These are phyloP conservation scores for Chaetoderma sp. DNA, from an alignment of 2,888 invertebrate genomes.

Conservation along the genomic window DNA sequence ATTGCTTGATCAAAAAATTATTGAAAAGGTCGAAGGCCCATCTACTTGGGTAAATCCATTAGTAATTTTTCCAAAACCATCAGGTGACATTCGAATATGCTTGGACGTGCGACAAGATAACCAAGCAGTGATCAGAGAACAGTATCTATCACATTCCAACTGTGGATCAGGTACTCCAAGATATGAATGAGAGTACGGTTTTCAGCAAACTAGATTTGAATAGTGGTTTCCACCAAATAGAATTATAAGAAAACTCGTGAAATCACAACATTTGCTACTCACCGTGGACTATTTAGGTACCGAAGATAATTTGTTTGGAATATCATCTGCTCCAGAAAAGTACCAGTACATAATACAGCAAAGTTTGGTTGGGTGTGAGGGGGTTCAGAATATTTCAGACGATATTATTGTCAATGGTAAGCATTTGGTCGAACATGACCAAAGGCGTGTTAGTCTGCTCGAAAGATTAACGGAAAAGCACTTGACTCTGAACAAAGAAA, in stretches of 20 bases:
- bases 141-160: slow-evolving; percentile 28
- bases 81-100: slow-evolving; percentile 24
- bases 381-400: slow-evolving; percentile 36
- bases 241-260: slow-evolving; percentile 39
- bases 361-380: slow-evolving; percentile 18
- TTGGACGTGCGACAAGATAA: slow-evolving; percentile 35
- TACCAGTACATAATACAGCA: slow-evolving; percentile 36
- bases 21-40: too few relatives aligned
- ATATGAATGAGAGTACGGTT: slow-evolving; percentile 28
- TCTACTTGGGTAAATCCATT: not conserved
- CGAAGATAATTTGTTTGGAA: slow-evolving; percentile 39
- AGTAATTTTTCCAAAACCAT: slow-evolving; percentile 24
- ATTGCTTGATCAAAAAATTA: not conserved
- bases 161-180: slow-evolving; percentile 36
- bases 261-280: slow-evolving; percentile 46
- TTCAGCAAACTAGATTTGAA: slow-evolving; percentile 46
- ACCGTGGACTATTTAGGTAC: slow-evolving; percentile 38
- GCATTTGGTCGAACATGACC: slow-evolving; percentile 32
- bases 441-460: slow-evolving; percentile 10
- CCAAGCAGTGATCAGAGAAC: slow-evolving; percentile 28
- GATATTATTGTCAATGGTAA: slow-evolving; percentile 37
- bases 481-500: slow-evolving; percentile 18
- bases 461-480: slow-evolving; percentile 2
- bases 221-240: slow-evolving; percentile 43
- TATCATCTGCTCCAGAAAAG: slow-evolving; percentile 39